Percentiles rank a stretch among this genome's conserved stretches.
These are phyloP conservation scores for Lophochroa leadbeateri DNA, from an alignment of 2,113 vertebrate species.

Conservation along the genomic window DNA sequence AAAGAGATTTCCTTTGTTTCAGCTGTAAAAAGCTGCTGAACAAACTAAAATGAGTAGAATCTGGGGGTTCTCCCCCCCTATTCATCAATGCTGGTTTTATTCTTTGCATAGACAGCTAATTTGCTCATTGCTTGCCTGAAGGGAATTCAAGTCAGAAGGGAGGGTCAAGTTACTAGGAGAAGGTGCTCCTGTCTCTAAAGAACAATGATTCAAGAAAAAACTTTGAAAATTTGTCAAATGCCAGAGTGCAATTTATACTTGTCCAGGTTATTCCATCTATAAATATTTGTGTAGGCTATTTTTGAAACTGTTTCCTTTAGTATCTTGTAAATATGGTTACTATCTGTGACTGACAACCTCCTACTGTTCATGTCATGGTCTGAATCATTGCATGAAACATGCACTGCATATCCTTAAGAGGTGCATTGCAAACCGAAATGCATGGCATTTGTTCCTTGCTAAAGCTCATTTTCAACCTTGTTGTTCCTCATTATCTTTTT, in stretches of 20 bases:
- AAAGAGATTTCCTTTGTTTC: conserved; percentile 16
- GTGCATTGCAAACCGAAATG: not conserved
- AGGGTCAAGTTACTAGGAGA: conserved; percentile 40
- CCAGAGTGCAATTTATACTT: not conserved
- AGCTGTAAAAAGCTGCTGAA: conserved; percentile 23
- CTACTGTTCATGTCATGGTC: not conserved
- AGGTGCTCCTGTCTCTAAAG: conserved; percentile 56
- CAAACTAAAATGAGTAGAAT: conserved; percentile 58
- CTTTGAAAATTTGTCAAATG: not conserved
- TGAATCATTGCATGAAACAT: not conserved
- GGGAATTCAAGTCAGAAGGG: conserved; percentile 52
- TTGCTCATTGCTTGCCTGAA: conserved; percentile 47
- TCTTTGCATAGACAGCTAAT: conserved; percentile 57
- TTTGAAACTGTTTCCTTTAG: not conserved
- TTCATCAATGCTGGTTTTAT: conserved; percentile 55
- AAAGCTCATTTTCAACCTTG: conserved; percentile 1
- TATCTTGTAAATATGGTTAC: not conserved
- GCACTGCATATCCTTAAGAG: not conserved
- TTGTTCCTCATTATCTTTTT: conserved; percentile 34
- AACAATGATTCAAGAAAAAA: conserved; percentile 23
- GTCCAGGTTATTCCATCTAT: not conserved
- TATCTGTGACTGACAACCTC: not conserved
- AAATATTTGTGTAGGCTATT: conserved; percentile 11
- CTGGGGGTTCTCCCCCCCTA: not conserved
- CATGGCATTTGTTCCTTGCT: not conserved